These are phyloP conservation scores for Allygus modestus DNA, from an alignment of 2,888 invertebrate species.

Conservation along the genomic window DNA sequence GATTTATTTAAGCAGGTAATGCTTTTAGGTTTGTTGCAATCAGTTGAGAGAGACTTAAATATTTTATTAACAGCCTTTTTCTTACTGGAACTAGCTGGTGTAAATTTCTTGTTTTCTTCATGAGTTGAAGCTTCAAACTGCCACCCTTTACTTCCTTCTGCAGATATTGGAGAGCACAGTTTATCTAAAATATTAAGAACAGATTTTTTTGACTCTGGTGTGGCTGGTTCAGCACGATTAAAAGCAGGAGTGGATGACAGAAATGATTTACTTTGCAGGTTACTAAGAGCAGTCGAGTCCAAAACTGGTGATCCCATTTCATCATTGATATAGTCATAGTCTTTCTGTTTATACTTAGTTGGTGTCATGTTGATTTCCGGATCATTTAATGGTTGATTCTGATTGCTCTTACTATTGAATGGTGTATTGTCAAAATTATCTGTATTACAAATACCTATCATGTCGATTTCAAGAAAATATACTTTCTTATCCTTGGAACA, in stretches of 20 bases:
- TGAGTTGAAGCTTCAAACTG: not conserved
- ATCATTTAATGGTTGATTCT: not conserved
- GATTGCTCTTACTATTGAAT: not conserved
- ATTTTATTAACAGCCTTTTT: not conserved
- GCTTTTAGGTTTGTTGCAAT: not conserved
- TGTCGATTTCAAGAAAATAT: not conserved
- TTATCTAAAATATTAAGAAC: slow-evolving; percentile 12
- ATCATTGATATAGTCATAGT: not conserved
- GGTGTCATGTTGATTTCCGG: not conserved
- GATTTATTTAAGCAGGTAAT: not conserved
- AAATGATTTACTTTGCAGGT: not conserved
- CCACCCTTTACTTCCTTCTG: not conserved
- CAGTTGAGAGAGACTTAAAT: not conserved
- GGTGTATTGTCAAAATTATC: not conserved
- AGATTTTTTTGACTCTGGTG: not conserved
- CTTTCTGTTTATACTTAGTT: not conserved
- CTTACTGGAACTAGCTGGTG: not conserved
- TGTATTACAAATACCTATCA: not conserved
- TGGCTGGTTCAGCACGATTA: not conserved
- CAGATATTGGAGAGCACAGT: not conserved
- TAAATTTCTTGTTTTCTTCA: not conserved
- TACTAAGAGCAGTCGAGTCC: not conserved
- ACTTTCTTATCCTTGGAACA: no score
- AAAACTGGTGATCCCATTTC: not conserved
- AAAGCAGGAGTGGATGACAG: not conserved